These are phyloP conservation scores for Odontomyia ornata DNA, from an alignment of 2,888 invertebrate species.

Conservation along the genomic window DNA sequence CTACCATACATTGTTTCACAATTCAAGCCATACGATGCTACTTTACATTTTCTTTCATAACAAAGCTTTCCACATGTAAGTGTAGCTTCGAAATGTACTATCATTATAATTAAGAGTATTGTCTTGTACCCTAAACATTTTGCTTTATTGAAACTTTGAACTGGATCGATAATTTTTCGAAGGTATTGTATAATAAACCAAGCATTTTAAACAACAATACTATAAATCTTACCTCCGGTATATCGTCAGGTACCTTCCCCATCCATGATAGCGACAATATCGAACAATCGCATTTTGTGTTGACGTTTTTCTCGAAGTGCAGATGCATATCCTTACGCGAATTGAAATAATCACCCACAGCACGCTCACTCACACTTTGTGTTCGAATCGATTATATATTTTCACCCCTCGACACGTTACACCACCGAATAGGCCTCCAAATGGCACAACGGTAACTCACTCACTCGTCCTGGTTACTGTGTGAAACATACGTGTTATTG, in stretches of 20 bases:
- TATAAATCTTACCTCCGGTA: slow-evolving; percentile 83
- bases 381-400: background rate
- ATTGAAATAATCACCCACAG: slow-evolving; percentile 3
- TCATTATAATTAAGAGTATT: too few relatives aligned
- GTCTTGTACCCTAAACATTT: too few relatives aligned
- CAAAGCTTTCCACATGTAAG: too few relatives aligned
- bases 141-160: too few relatives aligned
- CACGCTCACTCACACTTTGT: background rate
- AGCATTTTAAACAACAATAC: too few relatives aligned
- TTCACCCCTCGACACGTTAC: background rate
- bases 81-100: too few relatives aligned
- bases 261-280: slow-evolving; percentile 96
- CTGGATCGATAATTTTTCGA: too few relatives aligned
- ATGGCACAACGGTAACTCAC: background rate
- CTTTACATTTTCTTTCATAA: too few relatives aligned
- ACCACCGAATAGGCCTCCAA: background rate
- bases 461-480: background rate
- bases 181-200: too few relatives aligned
- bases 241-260: slow-evolving; percentile 96
- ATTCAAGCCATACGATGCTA: too few relatives aligned
- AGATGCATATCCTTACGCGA: slow-evolving; percentile 79
- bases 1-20: too few relatives aligned
- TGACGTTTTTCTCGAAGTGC: slow-evolving; percentile 92
- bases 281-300: slow-evolving; percentile 94
- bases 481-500: background rate